Base-by-base conservation (phyloP, 2,888 invertebrate genomes). In the Cheilosia vernalis region DNA sequence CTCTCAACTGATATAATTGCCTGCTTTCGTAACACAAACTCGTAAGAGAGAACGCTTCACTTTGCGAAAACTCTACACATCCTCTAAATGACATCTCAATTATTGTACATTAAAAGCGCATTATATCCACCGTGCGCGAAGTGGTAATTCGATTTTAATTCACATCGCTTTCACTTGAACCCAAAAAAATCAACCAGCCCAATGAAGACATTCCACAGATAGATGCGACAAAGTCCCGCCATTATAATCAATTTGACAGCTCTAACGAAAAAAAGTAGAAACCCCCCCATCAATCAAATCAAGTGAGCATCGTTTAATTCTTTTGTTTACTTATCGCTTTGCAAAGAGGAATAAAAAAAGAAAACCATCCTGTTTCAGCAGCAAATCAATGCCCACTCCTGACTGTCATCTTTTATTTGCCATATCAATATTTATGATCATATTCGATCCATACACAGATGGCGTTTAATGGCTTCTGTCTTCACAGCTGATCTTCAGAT, bases 321-420 rank as follows among this genome's bases (percentile, higher is more conserved):
- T 63, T 67, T 55, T 67, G 66, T 67, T 67, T 67, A 55, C 55
- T 24, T 30, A 42, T 17, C 17, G 40, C 42, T 53, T 37, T 21
- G 21, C 10, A 61, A 21, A 49, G 13, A 3, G 13, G 17, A 55
- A n/a, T n/a, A 30, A 55, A 55, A 19, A 19, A 21, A 15, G 15
- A 27, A 24, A 17, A 9, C 9, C 9, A 17, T n/a, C 30, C 13
- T 15, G n/a, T 1, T 47, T 30, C 4, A 13, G 2, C 49, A 19
- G 33, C 37, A 51, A 24, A 53, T 53, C 33, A 49, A 64, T 66
- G 24, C 9, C 3, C 6, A 24, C 21, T 37, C 37, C 24, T 37
- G 4, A 24, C 6, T 63, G 33, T 56, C 61, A 24, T 60, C 51
- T 60, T 66, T 73, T 66, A 56, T 79, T 73, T 79, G 51, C 51